Percentiles rank a stretch among this genome's conserved stretches.
Conservation (phyloP, 2,888 invertebrate species). For the Diplazon laetatorius region DNA sequence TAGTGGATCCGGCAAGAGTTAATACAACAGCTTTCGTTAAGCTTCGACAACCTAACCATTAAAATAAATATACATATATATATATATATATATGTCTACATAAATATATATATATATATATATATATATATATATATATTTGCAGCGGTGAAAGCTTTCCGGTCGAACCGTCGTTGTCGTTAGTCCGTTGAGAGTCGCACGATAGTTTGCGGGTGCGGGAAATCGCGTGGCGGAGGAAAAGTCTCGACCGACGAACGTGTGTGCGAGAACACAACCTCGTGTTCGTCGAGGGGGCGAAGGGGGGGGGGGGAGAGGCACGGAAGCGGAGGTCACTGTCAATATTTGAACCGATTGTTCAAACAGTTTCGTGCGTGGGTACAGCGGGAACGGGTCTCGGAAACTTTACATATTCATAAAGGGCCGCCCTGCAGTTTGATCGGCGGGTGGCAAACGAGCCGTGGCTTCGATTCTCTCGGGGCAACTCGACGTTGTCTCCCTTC, state of each 20-base stretch:
- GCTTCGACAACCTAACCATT: no score
- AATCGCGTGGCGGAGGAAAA: not conserved
- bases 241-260: constrained; percentile 1
- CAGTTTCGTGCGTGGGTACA: constrained; percentile 69
- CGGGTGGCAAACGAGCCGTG: constrained; percentile 58
- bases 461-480: constrained; percentile 60
- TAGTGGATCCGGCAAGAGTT: no score
- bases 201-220: constrained; percentile 12
- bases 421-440: constrained; percentile 65
- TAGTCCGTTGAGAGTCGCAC: not conserved
- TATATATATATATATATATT: no score
- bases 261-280: constrained; percentile 10
- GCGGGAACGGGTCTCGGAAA: constrained; percentile 58
- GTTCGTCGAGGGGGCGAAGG: constrained; percentile 4
- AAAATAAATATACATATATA: no score
- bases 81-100: no score
- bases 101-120: no score
- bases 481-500: no score
- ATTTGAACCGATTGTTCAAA: constrained; percentile 76
- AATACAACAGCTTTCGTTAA: no score
- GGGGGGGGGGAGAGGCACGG: no score
- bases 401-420: constrained; percentile 78
- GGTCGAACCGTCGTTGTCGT: constrained; percentile 8
- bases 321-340: constrained; percentile 71
- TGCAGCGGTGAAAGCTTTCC: constrained; percentile 16